phyloP scores from a whole-genome alignment of 2,888 invertebrate species.

The Nephrotoma flavescens region DNA sequence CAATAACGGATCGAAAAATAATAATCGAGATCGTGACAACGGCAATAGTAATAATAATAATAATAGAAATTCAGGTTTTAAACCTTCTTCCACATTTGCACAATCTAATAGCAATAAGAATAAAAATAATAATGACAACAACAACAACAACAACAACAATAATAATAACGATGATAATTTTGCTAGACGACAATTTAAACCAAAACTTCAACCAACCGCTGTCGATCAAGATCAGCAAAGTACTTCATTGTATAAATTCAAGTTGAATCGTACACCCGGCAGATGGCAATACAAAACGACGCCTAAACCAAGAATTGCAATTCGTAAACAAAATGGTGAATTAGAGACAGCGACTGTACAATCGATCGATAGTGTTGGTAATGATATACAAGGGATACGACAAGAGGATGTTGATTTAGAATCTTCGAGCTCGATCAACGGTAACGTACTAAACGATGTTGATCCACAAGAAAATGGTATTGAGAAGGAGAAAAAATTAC shows the following conservation, averaged over 20 bases:
- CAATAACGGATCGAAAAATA: constrained; percentile 23
- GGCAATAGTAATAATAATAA: constrained; percentile 9
- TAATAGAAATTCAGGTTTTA: constrained; percentile 14
- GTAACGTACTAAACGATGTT: constrained; percentile 43
- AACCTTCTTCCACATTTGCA: constrained; percentile 26
- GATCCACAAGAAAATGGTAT: constrained; percentile 45
- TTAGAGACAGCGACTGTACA: constrained; percentile 26
- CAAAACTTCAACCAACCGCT: constrained; percentile 42
- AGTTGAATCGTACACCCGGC: constrained; percentile 66
- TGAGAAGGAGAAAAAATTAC: constrained; percentile 38
- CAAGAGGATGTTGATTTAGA: constrained; percentile 51
- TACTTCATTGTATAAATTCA: constrained; percentile 62
- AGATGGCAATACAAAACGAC: constrained; percentile 87
- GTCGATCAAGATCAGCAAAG: constrained; percentile 39
- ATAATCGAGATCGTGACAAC: constrained; percentile 4
- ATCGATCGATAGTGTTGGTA: constrained; percentile 9
- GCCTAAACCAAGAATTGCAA: constrained; percentile 70
- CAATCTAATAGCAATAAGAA: constrained; percentile 15
- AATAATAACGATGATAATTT: constrained; percentile 17
- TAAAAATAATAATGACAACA: constrained; percentile 20
- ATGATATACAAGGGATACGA: constrained; percentile 33
- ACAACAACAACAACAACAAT: constrained; percentile 19
- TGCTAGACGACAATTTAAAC: constrained; percentile 51
- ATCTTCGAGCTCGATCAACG: constrained; percentile 52
- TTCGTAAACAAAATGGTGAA: constrained; percentile 50